These are phyloP conservation scores for Cataglyphis albicans DNA, from an alignment of 2,888 invertebrate species.

Conservation along the genomic window DNA sequence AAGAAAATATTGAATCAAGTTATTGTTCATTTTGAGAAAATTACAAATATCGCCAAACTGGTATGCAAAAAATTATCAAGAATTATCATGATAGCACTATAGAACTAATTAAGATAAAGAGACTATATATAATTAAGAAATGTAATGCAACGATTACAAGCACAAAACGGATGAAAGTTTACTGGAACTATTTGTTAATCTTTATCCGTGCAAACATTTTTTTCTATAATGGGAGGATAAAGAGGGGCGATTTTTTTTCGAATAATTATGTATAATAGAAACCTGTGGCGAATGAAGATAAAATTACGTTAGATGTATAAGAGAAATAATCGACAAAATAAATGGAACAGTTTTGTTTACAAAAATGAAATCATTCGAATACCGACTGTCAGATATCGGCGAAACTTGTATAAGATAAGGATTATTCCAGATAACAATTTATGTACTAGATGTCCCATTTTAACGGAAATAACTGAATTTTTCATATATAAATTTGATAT, in stretches of 20 bases:
- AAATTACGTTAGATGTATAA: constrained; percentile 41
- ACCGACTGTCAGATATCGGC: background rate
- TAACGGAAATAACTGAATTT: background rate
- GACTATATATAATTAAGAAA: constrained; percentile 32
- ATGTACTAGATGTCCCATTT: background rate
- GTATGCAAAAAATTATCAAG: constrained; percentile 22
- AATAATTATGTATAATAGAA: constrained; percentile 36
- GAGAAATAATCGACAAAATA: constrained; percentile 41
- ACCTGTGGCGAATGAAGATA: constrained; percentile 30
- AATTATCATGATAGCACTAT: constrained; percentile 18
- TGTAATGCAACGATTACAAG: constrained; percentile 51
- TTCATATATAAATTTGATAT: background rate
- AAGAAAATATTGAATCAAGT: background rate
- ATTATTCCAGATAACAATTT: background rate
- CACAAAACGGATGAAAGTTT: constrained; percentile 54
- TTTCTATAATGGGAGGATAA: constrained; percentile 14
- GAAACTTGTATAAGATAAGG: background rate
- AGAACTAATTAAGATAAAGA: constrained; percentile 34
- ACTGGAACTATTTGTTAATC: constrained; percentile 35
- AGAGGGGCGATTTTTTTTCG: constrained; percentile 20
- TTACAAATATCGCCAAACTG: background rate
- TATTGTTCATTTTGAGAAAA: constrained; percentile 32
- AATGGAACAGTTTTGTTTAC: constrained; percentile 53
- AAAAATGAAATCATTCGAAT: constrained; percentile 19
- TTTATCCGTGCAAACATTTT: constrained; percentile 16